Evolutionary conservation across 2,113 vertebrate genomes (phyloP).

Genomic region (Scopus umbretta): DNA sequence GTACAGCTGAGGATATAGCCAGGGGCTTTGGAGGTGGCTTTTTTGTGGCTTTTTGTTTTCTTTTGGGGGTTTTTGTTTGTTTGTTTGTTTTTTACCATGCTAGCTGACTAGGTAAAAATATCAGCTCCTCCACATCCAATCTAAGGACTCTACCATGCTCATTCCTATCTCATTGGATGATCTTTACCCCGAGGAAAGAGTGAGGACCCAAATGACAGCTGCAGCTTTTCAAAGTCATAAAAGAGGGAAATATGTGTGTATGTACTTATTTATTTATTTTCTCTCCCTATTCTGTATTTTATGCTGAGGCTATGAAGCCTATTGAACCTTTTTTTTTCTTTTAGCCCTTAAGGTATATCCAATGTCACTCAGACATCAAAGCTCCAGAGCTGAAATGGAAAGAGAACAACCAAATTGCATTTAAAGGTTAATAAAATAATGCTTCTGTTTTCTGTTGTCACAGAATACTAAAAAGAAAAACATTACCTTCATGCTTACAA

Average conservation of each 20-base stretch:
- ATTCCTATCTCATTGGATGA: background rate
- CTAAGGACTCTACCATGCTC: background rate
- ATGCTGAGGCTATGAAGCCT: background rate
- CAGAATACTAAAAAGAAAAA: conserved; percentile 52
- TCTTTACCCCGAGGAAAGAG: conserved; percentile 25
- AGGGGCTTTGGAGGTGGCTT: background rate
- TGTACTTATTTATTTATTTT: conserved; percentile 34
- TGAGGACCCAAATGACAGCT: conserved; percentile 15
- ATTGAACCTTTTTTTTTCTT: conserved; percentile 41
- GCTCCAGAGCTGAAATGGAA: conserved; percentile 42
- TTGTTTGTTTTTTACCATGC: background rate
- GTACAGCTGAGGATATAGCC: background rate
- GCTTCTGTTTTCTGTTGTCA: conserved; percentile 43
- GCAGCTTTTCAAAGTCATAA: conserved; percentile 42
- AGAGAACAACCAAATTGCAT: conserved; percentile 16
- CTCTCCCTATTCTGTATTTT: background rate
- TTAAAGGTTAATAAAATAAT: conserved; percentile 58
- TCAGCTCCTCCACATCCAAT: background rate
- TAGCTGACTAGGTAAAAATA: conserved; percentile 26
- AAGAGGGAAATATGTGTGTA: conserved; percentile 6
- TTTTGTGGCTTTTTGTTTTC: background rate
- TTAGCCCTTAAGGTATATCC: conserved; percentile 38
- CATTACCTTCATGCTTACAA: conserved; percentile 41
- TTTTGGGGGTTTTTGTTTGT: no score
- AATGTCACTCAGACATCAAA: conserved; percentile 59